Percentiles rank a stretch among this genome's conserved stretches.
These are phyloP conservation scores for Dryobotodes eremita DNA, from an alignment of 2,888 invertebrate species.

Conservation along the genomic window DNA sequence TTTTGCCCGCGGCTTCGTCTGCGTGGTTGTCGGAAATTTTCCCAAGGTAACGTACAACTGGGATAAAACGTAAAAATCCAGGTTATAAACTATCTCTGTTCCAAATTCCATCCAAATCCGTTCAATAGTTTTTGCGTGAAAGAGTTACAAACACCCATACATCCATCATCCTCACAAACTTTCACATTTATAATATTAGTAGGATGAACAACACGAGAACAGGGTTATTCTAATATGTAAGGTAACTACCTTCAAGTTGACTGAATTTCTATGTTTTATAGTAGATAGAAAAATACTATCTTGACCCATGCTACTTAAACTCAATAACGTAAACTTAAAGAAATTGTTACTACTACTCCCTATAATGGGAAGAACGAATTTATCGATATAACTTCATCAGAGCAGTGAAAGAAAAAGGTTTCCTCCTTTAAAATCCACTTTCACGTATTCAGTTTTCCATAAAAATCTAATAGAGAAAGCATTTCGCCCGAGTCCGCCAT, in stretches of 20 bases:
- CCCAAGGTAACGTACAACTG: too few species aligned
- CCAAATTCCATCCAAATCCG: too few species aligned
- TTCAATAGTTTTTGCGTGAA: too few species aligned
- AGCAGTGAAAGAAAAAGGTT: conserved; percentile 65
- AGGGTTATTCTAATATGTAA: not conserved
- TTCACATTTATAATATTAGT: too few species aligned
- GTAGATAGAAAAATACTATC: not conserved
- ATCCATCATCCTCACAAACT: too few species aligned
- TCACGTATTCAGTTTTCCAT: conserved; percentile 82
- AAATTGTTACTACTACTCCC: conserved; percentile 31
- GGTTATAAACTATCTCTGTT: too few species aligned
- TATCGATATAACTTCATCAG: conserved; percentile 63
- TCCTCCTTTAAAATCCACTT: conserved; percentile 72
- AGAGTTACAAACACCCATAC: too few species aligned
- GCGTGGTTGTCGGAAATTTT: too few species aligned
- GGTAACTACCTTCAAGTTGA: not conserved
- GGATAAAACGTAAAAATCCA: too few species aligned
- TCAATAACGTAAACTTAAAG: conserved; percentile 17
- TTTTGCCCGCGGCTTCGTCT: too few species aligned
- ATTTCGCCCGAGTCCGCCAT: conserved; percentile 80
- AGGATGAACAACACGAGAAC: not conserved
- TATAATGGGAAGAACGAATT: conserved; percentile 54
- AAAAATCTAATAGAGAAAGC: conserved; percentile 85
- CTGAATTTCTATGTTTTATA: not conserved
- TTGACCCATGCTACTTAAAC: not conserved